phyloP scores from a whole-genome alignment of 2,113 vertebrate species.

The Sorex fumeus region DNA sequence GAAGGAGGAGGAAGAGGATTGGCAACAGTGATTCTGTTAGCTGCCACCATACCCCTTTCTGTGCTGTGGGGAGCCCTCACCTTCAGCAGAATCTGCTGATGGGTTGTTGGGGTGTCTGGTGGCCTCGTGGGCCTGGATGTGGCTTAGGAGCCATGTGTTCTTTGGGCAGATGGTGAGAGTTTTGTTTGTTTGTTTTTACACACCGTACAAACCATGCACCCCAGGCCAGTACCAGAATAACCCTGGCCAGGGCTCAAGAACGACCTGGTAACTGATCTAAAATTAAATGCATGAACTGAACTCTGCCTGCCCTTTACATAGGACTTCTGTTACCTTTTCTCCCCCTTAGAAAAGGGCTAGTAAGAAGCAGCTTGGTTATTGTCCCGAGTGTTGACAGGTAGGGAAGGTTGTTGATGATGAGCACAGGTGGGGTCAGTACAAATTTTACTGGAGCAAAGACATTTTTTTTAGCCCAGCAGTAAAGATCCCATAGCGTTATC shows the following conservation, averaged over 20 bases:
- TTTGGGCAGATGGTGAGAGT: slow-evolving; percentile 10
- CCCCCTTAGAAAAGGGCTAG: background rate
- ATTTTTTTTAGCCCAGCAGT: background rate
- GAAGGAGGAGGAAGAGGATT: slow-evolving; percentile 20
- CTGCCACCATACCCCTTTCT: background rate
- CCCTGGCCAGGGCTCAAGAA: slow-evolving; percentile 74
- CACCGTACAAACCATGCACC: slow-evolving; percentile 1
- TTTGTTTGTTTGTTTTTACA: slow-evolving; percentile 70
- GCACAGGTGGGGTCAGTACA: background rate
- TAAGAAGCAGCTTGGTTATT: background rate
- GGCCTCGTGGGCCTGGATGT: background rate
- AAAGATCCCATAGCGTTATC: slow-evolving; percentile 18
- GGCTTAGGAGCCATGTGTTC: background rate
- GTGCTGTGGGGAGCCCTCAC: background rate
- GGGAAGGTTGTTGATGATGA: background rate
- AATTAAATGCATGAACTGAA: slow-evolving; percentile 77
- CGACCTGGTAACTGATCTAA: slow-evolving; percentile 75
- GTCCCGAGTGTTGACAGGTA: background rate
- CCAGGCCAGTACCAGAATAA: slow-evolving; percentile 71
- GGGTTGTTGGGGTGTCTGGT: background rate
- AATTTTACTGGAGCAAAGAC: slow-evolving; percentile 8
- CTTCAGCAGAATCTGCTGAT: background rate
- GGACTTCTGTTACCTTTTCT: background rate
- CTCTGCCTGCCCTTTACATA: slow-evolving; percentile 71
- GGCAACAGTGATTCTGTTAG: slow-evolving; percentile 21